Conservation (phyloP, 2,113 vertebrate species). For the Rhynchomys soricoides region DNA sequence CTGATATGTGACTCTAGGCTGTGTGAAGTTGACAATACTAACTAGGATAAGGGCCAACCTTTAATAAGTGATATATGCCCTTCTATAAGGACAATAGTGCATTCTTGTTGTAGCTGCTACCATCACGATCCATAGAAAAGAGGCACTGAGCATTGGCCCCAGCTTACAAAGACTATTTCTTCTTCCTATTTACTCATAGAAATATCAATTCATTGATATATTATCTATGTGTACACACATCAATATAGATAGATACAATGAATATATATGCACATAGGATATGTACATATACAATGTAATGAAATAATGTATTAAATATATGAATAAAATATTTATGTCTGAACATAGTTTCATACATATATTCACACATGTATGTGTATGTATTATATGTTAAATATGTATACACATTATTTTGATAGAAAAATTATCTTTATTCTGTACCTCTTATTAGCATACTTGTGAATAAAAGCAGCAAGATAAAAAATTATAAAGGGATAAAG, state of each 20-base stretch:
- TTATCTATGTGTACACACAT: not conserved
- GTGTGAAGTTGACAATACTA: not conserved
- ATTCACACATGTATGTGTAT: not conserved
- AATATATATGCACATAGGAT: not conserved
- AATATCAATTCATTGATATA: not conserved
- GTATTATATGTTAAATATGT: not conserved
- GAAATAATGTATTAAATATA: not conserved
- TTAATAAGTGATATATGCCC: not conserved
- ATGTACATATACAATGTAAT: not conserved
- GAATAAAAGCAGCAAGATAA: not conserved
- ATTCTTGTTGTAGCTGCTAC: not conserved
- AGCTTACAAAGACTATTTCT: not conserved
- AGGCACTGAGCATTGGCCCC: not conserved
- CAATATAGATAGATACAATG: not conserved
- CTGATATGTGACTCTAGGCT: not conserved
- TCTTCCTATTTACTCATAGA: not conserved
- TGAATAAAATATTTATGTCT: not conserved
- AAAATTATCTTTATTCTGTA: not conserved
- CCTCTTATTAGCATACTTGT: not conserved
- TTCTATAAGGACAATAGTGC: not conserved
- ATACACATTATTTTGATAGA: not conserved
- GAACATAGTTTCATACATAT: not conserved
- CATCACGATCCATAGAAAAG: not conserved
- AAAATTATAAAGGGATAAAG: conserved; percentile 39
- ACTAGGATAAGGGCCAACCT: not conserved